A percentile compares a stretch with the other conserved stretches of the same genome.
Evolutionary conservation across 2,113 vertebrate species (phyloP).

Genomic region (Raja brachyura): DNA sequence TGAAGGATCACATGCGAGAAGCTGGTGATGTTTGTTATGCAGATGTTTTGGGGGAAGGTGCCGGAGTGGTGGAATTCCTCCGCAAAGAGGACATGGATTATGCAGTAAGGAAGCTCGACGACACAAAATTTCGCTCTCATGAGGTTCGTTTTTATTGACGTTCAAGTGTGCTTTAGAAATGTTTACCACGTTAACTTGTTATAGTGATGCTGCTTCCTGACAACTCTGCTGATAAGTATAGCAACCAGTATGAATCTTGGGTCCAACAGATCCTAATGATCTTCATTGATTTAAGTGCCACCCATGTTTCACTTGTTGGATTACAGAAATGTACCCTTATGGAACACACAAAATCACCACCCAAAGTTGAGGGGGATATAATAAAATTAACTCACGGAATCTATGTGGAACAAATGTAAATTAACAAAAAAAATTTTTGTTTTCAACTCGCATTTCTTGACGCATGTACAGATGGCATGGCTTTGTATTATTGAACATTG

Average conservation of each 20-base stretch:
- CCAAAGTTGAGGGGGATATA: too few species aligned
- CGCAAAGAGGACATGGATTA: slow-evolving; percentile 80
- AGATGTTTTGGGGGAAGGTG: slow-evolving; percentile 71
- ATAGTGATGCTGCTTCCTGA: background rate
- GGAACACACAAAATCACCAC: too few species aligned
- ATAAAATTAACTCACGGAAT: too few species aligned
- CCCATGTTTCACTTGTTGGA: too few species aligned
- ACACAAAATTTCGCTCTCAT: slow-evolving; percentile 72
- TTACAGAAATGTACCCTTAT: too few species aligned
- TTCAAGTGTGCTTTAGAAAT: background rate
- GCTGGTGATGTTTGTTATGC: slow-evolving; percentile 76
- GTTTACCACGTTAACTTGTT: background rate
- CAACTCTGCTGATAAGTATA: background rate
- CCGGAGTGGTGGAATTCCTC: slow-evolving; percentile 75
- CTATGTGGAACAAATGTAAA: too few species aligned
- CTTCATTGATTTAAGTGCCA: background rate
- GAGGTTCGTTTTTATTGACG: slow-evolving; percentile 56
- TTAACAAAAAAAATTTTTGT: too few species aligned
- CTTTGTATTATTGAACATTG: too few species aligned
- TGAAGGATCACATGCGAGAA: slow-evolving; percentile 77
- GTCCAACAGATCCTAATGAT: background rate
- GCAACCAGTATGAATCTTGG: background rate
- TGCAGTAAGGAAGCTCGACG: slow-evolving; percentile 67
- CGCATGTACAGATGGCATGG: too few species aligned
- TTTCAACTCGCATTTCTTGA: too few species aligned